Conservation (phyloP, 2,797 vertebrate species). For the Gastrophryne carolinensis region DNA sequence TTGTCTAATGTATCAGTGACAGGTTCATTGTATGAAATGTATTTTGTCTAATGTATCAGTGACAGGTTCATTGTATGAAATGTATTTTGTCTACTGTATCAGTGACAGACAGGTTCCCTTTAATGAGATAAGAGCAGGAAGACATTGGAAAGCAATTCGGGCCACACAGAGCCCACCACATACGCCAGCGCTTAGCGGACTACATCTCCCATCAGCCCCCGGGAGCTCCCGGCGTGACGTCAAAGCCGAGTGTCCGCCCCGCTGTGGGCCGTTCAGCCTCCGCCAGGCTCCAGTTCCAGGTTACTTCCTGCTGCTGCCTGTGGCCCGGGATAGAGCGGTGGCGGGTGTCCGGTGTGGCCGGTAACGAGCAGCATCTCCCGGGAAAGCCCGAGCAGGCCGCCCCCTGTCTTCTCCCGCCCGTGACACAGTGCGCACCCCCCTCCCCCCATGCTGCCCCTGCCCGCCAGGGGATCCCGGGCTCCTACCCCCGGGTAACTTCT, state of each 20-base stretch:
- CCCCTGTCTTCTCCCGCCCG: too few relatives aligned
- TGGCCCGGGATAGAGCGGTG: conserved; percentile 18
- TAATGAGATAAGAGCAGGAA: too few relatives aligned
- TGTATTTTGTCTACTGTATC: too few relatives aligned
- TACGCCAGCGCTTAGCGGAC: not conserved
- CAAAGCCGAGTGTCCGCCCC: conserved; percentile 2
- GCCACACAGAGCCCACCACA: not conserved
- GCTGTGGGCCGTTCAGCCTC: not conserved
- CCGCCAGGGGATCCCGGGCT: not conserved
- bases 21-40: too few relatives aligned
- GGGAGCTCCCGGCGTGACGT: not conserved
- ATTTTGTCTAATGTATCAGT: too few relatives aligned
- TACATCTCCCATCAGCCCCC: conserved; percentile 7
- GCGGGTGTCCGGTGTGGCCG: conserved; percentile 13
- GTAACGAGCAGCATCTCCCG: not conserved
- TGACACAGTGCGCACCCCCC: not conserved
- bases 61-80: too few relatives aligned
- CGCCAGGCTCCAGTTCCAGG: conserved; percentile 20
- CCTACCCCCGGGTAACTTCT: not conserved
- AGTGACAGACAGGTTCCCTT: too few relatives aligned
- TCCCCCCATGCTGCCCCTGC: not conserved
- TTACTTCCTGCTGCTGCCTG: conserved; percentile 53
- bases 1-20: too few relatives aligned
- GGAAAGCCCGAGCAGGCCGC: too few relatives aligned
- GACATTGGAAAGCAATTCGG: too few relatives aligned